Evolutionary conservation across 2,113 vertebrate species (phyloP).

Genomic region (Mugil cephalus): DNA sequence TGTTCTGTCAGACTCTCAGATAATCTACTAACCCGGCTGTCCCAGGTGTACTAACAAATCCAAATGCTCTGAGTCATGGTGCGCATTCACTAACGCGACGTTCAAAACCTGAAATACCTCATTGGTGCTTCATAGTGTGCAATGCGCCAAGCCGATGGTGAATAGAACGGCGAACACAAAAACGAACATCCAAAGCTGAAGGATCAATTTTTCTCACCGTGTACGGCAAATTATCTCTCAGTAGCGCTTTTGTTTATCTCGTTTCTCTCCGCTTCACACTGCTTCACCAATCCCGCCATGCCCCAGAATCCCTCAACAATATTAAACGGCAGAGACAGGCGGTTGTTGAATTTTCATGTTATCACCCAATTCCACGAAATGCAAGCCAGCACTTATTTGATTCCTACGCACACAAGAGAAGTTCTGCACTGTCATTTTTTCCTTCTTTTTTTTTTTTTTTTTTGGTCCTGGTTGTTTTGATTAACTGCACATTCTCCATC

Average conservation of each 20-base stretch:
- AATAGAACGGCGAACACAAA: neutral
- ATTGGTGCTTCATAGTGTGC: neutral
- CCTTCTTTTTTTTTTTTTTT: too few species aligned
- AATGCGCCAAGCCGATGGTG: neutral
- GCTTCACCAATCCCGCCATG: constrained; percentile 21
- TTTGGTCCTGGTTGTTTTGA: constrained; percentile 12
- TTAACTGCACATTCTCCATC: constrained; percentile 13
- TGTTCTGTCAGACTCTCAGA: constrained; percentile 2
- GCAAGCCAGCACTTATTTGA: constrained; percentile 22
- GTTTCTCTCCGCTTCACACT: constrained; percentile 2
- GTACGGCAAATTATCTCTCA: constrained; percentile 22
- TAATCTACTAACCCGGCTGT: constrained; percentile 1
- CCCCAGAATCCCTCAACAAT: constrained; percentile 2
- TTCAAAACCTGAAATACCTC: neutral
- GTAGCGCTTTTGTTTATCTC: constrained; percentile 22
- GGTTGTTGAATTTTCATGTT: constrained; percentile 36
- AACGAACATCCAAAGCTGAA: constrained; percentile 6
- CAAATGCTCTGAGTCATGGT: constrained; percentile 2
- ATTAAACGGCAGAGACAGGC: constrained; percentile 23
- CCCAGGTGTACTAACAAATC: neutral
- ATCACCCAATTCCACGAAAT: constrained; percentile 32
- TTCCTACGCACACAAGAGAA: constrained; percentile 10
- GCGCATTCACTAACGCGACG: neutral
- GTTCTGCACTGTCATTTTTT: constrained; percentile 5
- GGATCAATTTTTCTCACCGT: constrained; percentile 13